phyloP scores from a whole-genome alignment of 2,888 invertebrate genomes.

The Timandra comae region DNA sequence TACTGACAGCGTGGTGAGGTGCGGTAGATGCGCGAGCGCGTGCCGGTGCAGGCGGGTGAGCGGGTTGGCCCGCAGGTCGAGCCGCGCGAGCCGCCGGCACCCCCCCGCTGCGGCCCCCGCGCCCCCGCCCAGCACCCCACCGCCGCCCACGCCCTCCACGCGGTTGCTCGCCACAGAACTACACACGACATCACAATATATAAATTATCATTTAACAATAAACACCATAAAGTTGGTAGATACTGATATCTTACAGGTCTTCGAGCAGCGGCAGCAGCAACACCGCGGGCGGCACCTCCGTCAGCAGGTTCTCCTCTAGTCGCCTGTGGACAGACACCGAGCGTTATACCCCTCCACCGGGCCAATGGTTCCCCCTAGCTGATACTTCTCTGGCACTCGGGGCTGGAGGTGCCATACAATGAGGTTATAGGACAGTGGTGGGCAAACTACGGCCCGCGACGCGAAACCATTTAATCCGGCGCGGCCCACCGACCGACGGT shows the following conservation, averaged over 20 bases:
- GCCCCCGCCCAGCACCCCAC: slow-evolving; percentile 26
- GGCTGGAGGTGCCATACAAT: no score
- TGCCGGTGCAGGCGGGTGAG: slow-evolving; percentile 81
- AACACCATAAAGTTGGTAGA: no score
- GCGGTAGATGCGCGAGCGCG: slow-evolving; percentile 85
- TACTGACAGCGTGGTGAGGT: slow-evolving; percentile 69
- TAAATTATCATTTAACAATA: no score
- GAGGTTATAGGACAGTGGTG: no score
- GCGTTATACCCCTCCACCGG: no score
- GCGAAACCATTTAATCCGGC: no score
- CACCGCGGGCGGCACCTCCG: slow-evolving; percentile 85
- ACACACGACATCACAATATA: slow-evolving; percentile 20
- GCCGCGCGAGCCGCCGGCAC: slow-evolving; percentile 81
- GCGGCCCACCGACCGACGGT: no score
- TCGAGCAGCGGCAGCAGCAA: slow-evolving; percentile 84
- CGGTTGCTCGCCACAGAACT: slow-evolving; percentile 91
- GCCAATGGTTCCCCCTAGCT: no score
- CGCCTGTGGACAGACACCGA: slow-evolving; percentile 40
- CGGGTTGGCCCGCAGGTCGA: slow-evolving; percentile 92
- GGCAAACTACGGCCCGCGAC: no score
- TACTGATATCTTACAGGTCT: slow-evolving; percentile 95
- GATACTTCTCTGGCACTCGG: no score
- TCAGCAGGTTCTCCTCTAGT: slow-evolving; percentile 66
- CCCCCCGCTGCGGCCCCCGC: slow-evolving; percentile 74
- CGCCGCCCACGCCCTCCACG: slow-evolving; percentile 84